Conservation (phyloP, 2,797 vertebrate species). For the Cheirogaleus major region DNA sequence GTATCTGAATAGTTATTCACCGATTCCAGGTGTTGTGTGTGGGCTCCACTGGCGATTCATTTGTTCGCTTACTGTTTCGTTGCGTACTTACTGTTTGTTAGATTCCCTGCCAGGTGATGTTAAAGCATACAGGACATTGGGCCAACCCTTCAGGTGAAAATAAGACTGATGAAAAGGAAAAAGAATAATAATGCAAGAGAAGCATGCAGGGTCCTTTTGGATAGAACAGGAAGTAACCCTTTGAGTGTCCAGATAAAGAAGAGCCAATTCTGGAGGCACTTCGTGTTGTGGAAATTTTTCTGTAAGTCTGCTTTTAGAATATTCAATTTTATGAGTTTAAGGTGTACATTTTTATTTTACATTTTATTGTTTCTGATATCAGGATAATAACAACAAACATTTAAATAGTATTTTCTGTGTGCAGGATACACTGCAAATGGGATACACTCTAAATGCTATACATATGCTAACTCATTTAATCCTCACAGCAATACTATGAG, state of each 20-base stretch:
- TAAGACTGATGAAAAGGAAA: neutral
- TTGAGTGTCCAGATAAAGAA: neutral
- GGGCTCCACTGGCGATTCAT: conserved; percentile 65
- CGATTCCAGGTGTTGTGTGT: conserved; percentile 72
- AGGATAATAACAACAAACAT: neutral
- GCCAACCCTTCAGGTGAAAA: neutral
- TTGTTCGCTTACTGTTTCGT: conserved; percentile 16
- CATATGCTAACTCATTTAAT: neutral
- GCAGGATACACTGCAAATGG: neutral
- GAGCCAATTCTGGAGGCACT: neutral
- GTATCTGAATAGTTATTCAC: neutral
- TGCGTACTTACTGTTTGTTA: neutral
- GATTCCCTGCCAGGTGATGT: neutral
- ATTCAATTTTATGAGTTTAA: neutral
- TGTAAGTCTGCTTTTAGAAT: neutral
- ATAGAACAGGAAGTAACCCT: neutral
- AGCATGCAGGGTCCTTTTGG: neutral
- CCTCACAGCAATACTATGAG: neutral
- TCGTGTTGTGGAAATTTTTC: neutral
- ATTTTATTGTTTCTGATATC: neutral
- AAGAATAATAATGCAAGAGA: neutral
- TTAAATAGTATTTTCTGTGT: neutral
- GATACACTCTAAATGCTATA: neutral
- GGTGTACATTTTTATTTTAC: neutral
- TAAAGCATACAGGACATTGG: neutral